These are phyloP conservation scores for Mystacides longicornis DNA, from an alignment of 2,888 invertebrate genomes.

Conservation along the genomic window DNA sequence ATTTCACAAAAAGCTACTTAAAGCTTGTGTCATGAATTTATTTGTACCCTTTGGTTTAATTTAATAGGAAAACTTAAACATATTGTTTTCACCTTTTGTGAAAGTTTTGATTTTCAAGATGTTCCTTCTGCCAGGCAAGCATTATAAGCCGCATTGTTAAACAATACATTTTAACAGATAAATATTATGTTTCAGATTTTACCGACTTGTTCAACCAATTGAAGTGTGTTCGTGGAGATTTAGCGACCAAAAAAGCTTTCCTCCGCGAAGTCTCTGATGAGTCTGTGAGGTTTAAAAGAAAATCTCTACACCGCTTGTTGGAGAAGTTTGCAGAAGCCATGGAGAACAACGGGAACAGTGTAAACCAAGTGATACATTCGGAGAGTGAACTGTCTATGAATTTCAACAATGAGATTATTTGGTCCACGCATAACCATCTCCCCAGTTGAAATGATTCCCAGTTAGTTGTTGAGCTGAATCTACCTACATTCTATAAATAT, in stretches of 20 bases:
- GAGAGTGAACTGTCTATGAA: constrained; percentile 31
- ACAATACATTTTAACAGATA: not conserved
- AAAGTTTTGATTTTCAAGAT: no score
- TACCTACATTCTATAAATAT: constrained; percentile 12
- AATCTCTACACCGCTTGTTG: constrained; percentile 58
- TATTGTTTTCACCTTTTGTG: no score
- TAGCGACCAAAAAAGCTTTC: constrained; percentile 61
- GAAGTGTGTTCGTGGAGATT: constrained; percentile 61
- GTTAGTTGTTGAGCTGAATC: not conserved
- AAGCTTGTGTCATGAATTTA: no score
- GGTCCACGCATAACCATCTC: constrained; percentile 17
- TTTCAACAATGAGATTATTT: constrained; percentile 11
- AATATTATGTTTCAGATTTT: constrained; percentile 52
- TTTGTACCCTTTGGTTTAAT: no score
- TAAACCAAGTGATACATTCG: constrained; percentile 35
- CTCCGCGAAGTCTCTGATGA: constrained; percentile 67
- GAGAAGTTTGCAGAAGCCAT: constrained; percentile 55
- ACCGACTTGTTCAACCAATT: constrained; percentile 61
- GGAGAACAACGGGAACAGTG: constrained; percentile 47
- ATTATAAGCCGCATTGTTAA: no score
- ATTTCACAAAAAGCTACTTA: constrained; percentile 5
- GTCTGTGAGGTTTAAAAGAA: constrained; percentile 70
- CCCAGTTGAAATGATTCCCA: constrained; percentile 18
- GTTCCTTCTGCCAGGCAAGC: no score
- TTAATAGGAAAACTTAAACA: no score